Base-by-base conservation (phyloP, 2,797 vertebrate species). In the Sibirionetta formosa region DNA sequence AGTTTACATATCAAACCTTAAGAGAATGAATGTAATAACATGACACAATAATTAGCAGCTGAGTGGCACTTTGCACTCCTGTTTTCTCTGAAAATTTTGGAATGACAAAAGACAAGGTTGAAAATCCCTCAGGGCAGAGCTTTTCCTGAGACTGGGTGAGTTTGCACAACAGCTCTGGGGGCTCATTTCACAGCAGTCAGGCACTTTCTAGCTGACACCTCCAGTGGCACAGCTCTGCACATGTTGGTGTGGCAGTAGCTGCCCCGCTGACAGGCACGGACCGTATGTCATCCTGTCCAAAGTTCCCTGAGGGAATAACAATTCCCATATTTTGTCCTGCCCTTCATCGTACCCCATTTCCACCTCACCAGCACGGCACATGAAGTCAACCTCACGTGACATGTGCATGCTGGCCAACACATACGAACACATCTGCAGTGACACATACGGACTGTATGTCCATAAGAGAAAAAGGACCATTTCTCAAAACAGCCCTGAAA, bases 21-120 rank as follows among this genome's bases (percentile, higher is more conserved):
- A 17, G 58, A 66, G 66, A n/a, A 66, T 53, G 66, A 82, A 96
- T 60, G 70, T 58, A 44, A 77, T 48, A 56, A 90, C 82, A 70
- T 77, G 88, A 88, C 95, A 96, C 70, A 51, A 82, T 86, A 93
- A 95, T 92, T 84, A 94, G 77, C 93, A 95, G 73, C 77, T 90
- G 35, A 73, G 78, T 35, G 83, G 33, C 70, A 68, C 78, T 88
- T 68, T 77, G 53, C 36, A 33, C 20, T 90, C 83, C 64, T 64
- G 54, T 54, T 90, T 85, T 69, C 86, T 90, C 94, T 42, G 83
- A 53, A 82, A 86, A 90, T 88, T 84, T 91, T 57, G 64, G 70
- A 79, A 82, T 50, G 75, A 86, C 63, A 94, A 94, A 95, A 57
- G 70, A 90, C 60, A 31, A 75, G 50, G 68, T 0, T 63, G 56